These are phyloP conservation scores for Cryptophagus acutangulus DNA, from an alignment of 2,888 invertebrate genomes.

Conservation along the genomic window DNA sequence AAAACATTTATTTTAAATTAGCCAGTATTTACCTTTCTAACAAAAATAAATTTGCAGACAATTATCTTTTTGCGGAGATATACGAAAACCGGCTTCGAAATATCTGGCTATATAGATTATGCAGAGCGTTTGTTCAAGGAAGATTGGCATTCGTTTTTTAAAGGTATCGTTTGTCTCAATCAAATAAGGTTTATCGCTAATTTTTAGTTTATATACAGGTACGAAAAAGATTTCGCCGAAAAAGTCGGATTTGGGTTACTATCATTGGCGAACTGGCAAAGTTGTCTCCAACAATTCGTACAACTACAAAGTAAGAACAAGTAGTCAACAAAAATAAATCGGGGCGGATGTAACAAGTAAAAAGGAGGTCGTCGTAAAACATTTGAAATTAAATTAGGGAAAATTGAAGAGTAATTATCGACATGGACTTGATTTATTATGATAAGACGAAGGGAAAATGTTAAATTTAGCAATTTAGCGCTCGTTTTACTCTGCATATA, in stretches of 20 bases:
- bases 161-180: conserved; percentile 35
- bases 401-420: neutral
- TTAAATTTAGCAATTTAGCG: too few species aligned
- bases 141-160: conserved; percentile 74
- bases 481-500: too few species aligned
- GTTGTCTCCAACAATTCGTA: conserved; percentile 67
- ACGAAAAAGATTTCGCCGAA: conserved; percentile 59
- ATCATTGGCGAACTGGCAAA: conserved; percentile 70
- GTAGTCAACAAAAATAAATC: too few species aligned
- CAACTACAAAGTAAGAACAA: conserved; percentile 67
- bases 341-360: too few species aligned
- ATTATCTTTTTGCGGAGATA: conserved; percentile 73
- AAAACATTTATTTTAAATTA: too few species aligned
- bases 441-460: too few species aligned
- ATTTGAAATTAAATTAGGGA: neutral
- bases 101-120: conserved; percentile 84
- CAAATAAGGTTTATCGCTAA: neutral
- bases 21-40: too few species aligned
- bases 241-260: conserved; percentile 69
- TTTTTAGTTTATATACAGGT: conserved; percentile 28
- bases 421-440: too few species aligned
- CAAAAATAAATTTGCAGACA: conserved; percentile 56
- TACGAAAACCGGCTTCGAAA: conserved; percentile 67
- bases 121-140: conserved; percentile 64
- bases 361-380: neutral